A percentile compares a stretch with the other conserved stretches of the same genome.
These are phyloP conservation scores for Saccopteryx leptura DNA, from an alignment of 2,113 vertebrate species.

Conservation along the genomic window DNA sequence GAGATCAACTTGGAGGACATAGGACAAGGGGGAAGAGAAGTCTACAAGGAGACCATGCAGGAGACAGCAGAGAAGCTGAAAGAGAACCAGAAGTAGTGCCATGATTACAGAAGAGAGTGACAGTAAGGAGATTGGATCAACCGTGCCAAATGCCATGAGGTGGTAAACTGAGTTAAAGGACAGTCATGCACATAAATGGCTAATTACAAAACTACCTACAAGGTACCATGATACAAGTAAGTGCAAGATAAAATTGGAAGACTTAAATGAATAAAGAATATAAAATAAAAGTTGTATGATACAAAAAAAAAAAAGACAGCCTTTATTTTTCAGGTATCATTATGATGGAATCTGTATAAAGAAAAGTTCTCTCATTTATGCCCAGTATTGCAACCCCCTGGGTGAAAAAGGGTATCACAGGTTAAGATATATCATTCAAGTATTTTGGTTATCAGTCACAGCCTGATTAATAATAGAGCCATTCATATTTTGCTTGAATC, in stretches of 20 bases:
- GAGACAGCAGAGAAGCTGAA: not conserved
- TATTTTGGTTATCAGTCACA: not conserved
- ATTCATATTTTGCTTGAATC: not conserved
- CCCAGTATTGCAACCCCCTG: slow-evolving; percentile 84
- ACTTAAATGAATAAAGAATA: not conserved
- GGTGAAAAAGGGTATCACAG: slow-evolving; percentile 78
- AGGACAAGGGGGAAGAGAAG: not conserved
- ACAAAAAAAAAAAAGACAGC: not conserved
- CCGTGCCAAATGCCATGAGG: not conserved
- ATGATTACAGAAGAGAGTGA: not conserved
- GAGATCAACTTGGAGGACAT: not conserved
- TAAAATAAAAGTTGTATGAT: not conserved
- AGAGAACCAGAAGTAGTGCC: not conserved
- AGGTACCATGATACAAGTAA: not conserved
- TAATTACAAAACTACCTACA: not conserved
- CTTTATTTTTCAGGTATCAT: slow-evolving; percentile 83
- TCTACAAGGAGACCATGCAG: not conserved
- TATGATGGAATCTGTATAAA: slow-evolving; percentile 88
- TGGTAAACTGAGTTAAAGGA: not conserved
- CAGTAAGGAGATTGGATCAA: not conserved
- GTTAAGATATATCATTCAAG: slow-evolving; percentile 73
- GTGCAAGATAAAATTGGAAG: not conserved
- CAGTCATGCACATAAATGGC: not conserved
- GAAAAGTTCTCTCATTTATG: slow-evolving; percentile 86
- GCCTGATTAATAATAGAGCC: not conserved